Evolutionary conservation across 2,888 invertebrate genomes (phyloP), one percentile per base, ranked within the genome.

Genomic region (Boloria selene): DNA sequence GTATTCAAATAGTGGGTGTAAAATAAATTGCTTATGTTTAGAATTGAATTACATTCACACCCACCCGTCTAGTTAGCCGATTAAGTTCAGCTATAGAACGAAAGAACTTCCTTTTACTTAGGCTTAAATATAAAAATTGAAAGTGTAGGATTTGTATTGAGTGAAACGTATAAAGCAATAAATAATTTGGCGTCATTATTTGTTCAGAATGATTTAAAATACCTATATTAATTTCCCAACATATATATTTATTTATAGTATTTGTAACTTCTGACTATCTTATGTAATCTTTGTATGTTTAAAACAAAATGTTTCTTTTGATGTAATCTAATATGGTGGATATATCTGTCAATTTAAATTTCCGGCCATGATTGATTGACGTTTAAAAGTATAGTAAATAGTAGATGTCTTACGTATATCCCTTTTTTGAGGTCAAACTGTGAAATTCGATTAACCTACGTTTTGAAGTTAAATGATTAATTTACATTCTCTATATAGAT

Each of bases 391-490:
- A 71, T 79, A 79, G 83, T 78, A 83, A 84, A 84, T 38, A 38
- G 31, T 38, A 38, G 31, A 38, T 38, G 7, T 38, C 31, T 38
- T 38, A 38, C 31, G 50, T 53, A 13, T 75, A 79, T 80, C 79
- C 79, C 79, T 70, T 73, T 69, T 74, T 38, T 38, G 31, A 75
- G 80, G 79, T 83, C 84, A 82, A 74, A 79, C 79, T 77, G 74
- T 78, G 76, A 81, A 82, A 81, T 80, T 78, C 81, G 82, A 86
- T 85, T 87, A 84, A 81, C 78, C 79, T 79, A 77, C 76, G 45
- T n/a, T 17, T 38, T 38, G 31, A 38, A 10, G 31, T 38, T 38
- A 10, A 38, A 38, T 38, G 31, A 38, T 10, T 38, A 38, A 38
- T 38, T 38, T 38, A 38, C 31, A 38, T 38, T 38, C 31, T 38